Evolutionary conservation across 2,888 invertebrate species (phyloP), one percentile per base, ranked within the genome.

Genomic region (Caprella mutica): DNA sequence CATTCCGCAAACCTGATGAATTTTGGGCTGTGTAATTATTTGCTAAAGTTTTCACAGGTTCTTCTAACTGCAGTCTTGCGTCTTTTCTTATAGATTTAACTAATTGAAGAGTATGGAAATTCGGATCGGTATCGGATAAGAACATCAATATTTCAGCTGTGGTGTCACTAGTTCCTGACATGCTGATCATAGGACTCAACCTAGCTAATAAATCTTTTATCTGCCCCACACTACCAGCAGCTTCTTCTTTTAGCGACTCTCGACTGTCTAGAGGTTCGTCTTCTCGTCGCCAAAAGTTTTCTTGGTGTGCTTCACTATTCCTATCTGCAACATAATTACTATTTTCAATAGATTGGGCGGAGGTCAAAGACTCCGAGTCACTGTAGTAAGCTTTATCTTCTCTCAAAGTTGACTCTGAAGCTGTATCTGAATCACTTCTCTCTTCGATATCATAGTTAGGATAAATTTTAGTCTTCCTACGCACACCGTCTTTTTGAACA

Each of bases 121-220:
- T 54, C 5, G 64, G 64, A 40, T 64, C 64, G 50, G 57, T 58
- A 24, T 64, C 64, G 27, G 64, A 52, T 12, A 64, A 51, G 50
- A 53, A 64, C 30, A 52, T 39, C 21, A 64, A 38, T 60, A 64
- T 64, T 39, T 64, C 60, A 21, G 55, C 55, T 5, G 64, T 58
- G 43, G 60, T 60, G 43, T 64, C 60, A 30, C 59, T 56, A 23
- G 63, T 60, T 19, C 64, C 64, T 24, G 64, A 58, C 21, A 64
- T 29, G 35, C 59, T 58, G 29, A 64, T 60, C 64, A 64, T 64
- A 4, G 60, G 64, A 21, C 58, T 53, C 44, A 64, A 52, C n/a
- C 59, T 60, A 12, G 51, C 39, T 24, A 64, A 43, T 8, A 64
- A 42, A 29, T 64, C 64, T 50, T 64, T 64, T 9, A 64, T 43